Evolutionary conservation across 2,888 invertebrate genomes (phyloP), one percentile per base, ranked within the genome.

Genomic region (Pycnomerus fuliginosus): DNA sequence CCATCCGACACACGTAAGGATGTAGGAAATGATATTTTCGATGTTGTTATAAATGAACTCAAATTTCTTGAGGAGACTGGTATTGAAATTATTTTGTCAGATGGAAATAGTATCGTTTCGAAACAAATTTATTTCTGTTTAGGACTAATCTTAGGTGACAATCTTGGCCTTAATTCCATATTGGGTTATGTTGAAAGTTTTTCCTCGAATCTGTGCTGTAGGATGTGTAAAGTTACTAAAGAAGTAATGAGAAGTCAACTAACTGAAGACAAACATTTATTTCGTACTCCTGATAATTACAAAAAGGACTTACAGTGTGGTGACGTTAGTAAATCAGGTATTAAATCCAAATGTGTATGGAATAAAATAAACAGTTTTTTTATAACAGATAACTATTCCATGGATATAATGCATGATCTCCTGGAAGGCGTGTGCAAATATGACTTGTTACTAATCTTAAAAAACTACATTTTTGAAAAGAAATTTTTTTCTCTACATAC

Each of bases 401-500:
- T 16, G 13, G 46, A 52, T 17, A 12, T 39, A 16, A 37, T 52
- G 42, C 49, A 52, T 34, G 49, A 52, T 27, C 17, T 50, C 10
- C 39, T 42, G 14, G 39, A 50, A 27, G 52, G 52, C 11, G 33
- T 47, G 11, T 38, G 38, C 37, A 30, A 37, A 17, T 38, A 37
- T 16, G 46, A 42, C 14, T 29, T 37, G 14, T 16, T 15, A 12
- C 27, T 25, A 16, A n/a, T 38, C n/a, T 15, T 45, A n/a, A 31
- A 40, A 14, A 22, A 29, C 13, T 33, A 17, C 23, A 34, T 45
- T 27, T 2, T 15, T n/a, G 20, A 29, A 2, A 4, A 13, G 5
- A 36, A 37, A 2, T 14, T 31, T 16, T 43, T 45, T 34, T 32
- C 45, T 16, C 16, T 45, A n/a, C 34, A 45, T 5, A 17, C 16